Evolutionary conservation across 2,888 invertebrate genomes (phyloP), one percentile per base, ranked within the genome.

Genomic region (Epistrophe eligans): DNA sequence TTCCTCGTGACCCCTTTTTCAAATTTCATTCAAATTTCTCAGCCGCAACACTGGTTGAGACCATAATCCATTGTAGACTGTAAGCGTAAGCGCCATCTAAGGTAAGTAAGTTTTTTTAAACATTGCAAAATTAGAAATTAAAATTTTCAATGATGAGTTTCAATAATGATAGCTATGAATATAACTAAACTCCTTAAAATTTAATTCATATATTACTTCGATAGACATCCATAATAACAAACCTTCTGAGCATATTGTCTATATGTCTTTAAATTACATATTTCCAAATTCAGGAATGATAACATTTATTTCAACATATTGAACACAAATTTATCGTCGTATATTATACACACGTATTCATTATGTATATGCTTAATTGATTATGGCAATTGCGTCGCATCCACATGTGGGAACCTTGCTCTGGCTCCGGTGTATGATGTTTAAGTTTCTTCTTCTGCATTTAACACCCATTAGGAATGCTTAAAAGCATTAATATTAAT

Each of bases 391-490:
- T 64, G 40, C 40, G 28, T 74, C 38, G 17, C 73, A 83, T 62
- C 62, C 67, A 35, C 67, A 35, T 70, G 24, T 55, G 62, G 60
- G 52, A 38, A 40, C 38, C 66, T 62, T 60, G 60, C 50, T 48
- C 4, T 9, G 2, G 35, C 52, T 40, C 10, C 24, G 10, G 45
- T 38, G 17, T 3, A 43, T 58, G 79, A 43, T 58, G 79, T 50
- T 64, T 64, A 48, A n/a, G 45, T 40, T 50, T 66, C 52, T 79
- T 71, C 79, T 79, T 74, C 62, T 43, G 64, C 62, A 84, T 71
- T 84, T 76, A 74, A 62, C 74, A 76, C 50, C 84, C 62, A 79
- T 84, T 84, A 79, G 76, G 38, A 76, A 66, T 64, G 76, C 84
- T 71, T 71, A 73, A 71, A 70, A 57, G 67, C 83, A 79, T 83